A percentile compares a stretch with the other conserved stretches of the same genome.
These are phyloP conservation scores for Molossus molossus DNA, from an alignment of 2,797 vertebrate genomes.

Conservation along the genomic window DNA sequence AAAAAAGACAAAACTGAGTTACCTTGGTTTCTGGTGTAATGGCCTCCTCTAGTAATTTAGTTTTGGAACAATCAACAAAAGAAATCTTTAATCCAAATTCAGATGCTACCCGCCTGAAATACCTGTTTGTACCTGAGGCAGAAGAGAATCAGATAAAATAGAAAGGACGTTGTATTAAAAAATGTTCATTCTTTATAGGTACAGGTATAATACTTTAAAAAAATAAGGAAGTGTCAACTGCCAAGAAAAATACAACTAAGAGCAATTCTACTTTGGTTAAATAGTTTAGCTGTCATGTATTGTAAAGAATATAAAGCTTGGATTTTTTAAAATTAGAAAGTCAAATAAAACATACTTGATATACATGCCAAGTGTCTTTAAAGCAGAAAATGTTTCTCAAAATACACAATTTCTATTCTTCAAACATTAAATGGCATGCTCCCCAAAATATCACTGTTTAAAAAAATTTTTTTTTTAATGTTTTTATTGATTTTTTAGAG, in stretches of 20 bases:
- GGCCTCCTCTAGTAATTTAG: slow-evolving; percentile 91
- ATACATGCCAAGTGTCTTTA: not conserved
- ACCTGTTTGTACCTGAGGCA: slow-evolving; percentile 94
- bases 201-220: not conserved
- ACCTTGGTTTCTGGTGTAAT: slow-evolving; percentile 97
- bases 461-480: too few species aligned
- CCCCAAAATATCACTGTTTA: not conserved
- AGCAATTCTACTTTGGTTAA: slow-evolving; percentile 37
- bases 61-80: slow-evolving; percentile 94
- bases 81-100: slow-evolving; percentile 91
- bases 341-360: slow-evolving; percentile 19
- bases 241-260: slow-evolving; percentile 62
- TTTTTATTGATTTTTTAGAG: too few species aligned
- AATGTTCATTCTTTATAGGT: not conserved
- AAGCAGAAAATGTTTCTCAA: slow-evolving; percentile 53
- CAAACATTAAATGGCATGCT: not conserved
- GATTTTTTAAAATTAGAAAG: not conserved
- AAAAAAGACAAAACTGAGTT: slow-evolving; percentile 70
- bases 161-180: not conserved
- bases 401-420: slow-evolving; percentile 29
- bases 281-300: not conserved
- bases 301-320: not conserved
- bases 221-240: slow-evolving; percentile 1
- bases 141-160: slow-evolving; percentile 30
- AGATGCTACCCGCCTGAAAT: slow-evolving; percentile 92